Base-by-base conservation (phyloP, 2,888 invertebrate species). In the Drosophila anomalata region DNA sequence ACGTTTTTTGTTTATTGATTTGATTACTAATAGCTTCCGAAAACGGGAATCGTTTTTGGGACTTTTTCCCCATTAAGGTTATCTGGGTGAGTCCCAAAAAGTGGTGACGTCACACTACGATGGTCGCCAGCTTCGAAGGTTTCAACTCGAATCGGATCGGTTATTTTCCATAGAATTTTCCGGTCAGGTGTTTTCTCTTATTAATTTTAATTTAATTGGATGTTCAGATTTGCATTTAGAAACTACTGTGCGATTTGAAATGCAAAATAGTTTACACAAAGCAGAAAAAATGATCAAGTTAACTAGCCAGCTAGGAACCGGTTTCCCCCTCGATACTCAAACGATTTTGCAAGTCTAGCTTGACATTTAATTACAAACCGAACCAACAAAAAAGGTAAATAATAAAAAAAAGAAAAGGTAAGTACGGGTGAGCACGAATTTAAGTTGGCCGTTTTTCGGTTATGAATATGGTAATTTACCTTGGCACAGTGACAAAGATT, bases 401-500 rank as follows among this genome's bases (percentile, higher is more conserved):
- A 56, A 51, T 44, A 51, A 46, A 57, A 66, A 39, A 44, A 33
- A 50, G 33, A 76, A 73, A 63, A 78, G 46, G 46, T 60, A 59
- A 66, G 42, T 41, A 63, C 39, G 41, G 62, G 26, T 56, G 57
- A 65, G 65, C 44, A 61, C 33, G 31, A 59, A 24, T 53, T 46
- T 69, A 26, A 56, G 63, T 7, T 60, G 29, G 9, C 22, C 44
- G 33, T 39, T 36, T 53, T 42, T 53, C 33, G 47, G 48, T 9
- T 66, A 71, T 65, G n/a, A 65, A 52, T 63, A 44, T 31, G 67
- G 53, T 31, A 20, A 65, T 79, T 90, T 91, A 93, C 94, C 94
- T 93, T 65, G 95, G 95, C 24, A 95, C 94, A 7, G 95, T 95
- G 39, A 95, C 92, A 85, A 94, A 96, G 47, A 94, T 90, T 92